A percentile compares a stretch with the other conserved stretches of the same genome.
Conservation (phyloP, 2,888 invertebrate genomes). For the Xylocampa areola region DNA sequence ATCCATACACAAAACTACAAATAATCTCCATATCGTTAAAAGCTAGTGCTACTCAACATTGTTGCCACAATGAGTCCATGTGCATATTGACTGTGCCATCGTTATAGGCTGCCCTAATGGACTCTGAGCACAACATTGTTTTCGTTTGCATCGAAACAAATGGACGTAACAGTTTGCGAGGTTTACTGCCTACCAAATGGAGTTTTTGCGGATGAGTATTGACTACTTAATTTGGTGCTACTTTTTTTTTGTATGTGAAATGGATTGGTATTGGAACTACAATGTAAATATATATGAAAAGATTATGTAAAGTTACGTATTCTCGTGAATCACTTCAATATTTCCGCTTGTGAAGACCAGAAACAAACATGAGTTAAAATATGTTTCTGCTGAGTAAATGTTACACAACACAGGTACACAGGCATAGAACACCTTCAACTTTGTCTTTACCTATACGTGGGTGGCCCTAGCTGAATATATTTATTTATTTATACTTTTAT, state of each 20-base stretch:
- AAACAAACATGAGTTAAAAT: too few species aligned
- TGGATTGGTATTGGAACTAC: neutral
- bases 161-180: conserved; percentile 71
- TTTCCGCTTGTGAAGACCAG: too few species aligned
- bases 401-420: too few species aligned
- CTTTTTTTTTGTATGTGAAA: conserved; percentile 12
- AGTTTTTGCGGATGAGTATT: conserved; percentile 45
- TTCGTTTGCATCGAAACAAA: conserved; percentile 76
- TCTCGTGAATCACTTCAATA: too few species aligned
- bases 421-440: too few species aligned
- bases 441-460: too few species aligned
- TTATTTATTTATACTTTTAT: too few species aligned
- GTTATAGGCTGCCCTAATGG: conserved; percentile 79
- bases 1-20: conserved; percentile 32
- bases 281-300: too few species aligned
- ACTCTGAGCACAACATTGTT: conserved; percentile 84
- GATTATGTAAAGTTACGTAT: too few species aligned
- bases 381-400: too few species aligned
- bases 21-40: conserved; percentile 49
- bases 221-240: conserved; percentile 33
- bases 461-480: too few species aligned
- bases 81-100: conserved; percentile 78
- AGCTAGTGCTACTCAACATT: conserved; percentile 63
- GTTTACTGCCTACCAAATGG: conserved; percentile 64
- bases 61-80: conserved; percentile 65